Evolutionary conservation across 2,797 vertebrate species (phyloP).

Genomic region (Anguilla obscura): DNA sequence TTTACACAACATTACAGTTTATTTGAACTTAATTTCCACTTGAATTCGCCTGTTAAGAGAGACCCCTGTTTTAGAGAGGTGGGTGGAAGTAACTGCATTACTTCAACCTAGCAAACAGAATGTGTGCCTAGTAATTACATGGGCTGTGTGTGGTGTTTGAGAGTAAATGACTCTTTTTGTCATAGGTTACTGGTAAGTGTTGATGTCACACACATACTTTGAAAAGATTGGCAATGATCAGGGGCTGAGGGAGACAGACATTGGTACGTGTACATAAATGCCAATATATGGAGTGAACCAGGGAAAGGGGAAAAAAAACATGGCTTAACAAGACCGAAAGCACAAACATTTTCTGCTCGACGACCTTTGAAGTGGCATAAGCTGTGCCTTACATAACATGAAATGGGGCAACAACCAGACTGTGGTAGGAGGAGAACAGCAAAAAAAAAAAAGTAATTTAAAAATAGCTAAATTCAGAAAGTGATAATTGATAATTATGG

Average conservation of each 20-base stretch:
- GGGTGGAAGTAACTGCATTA: constrained; percentile 70
- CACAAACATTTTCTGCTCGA: neutral
- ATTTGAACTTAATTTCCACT: constrained; percentile 16
- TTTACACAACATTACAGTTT: constrained; percentile 12
- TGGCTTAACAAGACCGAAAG: constrained; percentile 33
- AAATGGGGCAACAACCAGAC: neutral
- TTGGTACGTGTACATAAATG: constrained; percentile 34
- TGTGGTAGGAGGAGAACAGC: neutral
- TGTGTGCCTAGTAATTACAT: constrained; percentile 72
- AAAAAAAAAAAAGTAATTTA: neutral
- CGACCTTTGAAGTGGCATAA: constrained; percentile 15
- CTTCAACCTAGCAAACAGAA: constrained; percentile 57
- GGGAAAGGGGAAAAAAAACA: constrained; percentile 45
- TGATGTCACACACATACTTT: constrained; percentile 38
- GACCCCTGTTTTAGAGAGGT: constrained; percentile 45
- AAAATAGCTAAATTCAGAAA: constrained; percentile 5
- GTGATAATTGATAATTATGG: neutral
- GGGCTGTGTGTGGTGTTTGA: constrained; percentile 55
- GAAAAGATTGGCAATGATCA: constrained; percentile 45
- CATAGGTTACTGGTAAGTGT: constrained; percentile 65
- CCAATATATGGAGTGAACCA: constrained; percentile 46
- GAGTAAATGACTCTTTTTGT: constrained; percentile 59
- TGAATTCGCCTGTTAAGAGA: constrained; percentile 43
- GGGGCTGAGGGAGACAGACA: constrained; percentile 49
- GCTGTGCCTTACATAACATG: neutral